Conservation (phyloP, 2,888 invertebrate species). For the Ethmia dodecea region DNA sequence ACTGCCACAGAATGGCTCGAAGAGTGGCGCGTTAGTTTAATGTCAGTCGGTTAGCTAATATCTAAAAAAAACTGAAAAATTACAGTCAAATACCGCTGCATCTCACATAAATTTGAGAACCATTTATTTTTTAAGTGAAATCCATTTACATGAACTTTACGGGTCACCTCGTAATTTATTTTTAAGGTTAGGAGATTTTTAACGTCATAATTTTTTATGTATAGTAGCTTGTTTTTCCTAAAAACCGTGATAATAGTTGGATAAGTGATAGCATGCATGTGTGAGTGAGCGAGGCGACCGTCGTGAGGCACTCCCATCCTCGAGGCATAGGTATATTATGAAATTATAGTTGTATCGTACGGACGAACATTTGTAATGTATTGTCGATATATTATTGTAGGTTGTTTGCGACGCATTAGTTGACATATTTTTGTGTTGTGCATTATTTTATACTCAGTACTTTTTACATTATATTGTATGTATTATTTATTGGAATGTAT, state of each 20-base stretch:
- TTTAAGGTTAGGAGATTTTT: constrained; percentile 73
- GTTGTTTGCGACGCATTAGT: constrained; percentile 42
- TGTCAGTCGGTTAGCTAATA: constrained; percentile 23
- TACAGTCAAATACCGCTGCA: constrained; percentile 36
- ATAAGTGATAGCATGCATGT: constrained; percentile 60
- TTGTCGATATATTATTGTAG: constrained; percentile 47
- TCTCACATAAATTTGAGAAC: constrained; percentile 42
- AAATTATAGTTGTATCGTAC: constrained; percentile 45
- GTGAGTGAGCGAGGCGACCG: constrained; percentile 58
- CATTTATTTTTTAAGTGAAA: constrained; percentile 61
- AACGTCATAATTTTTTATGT: constrained; percentile 59
- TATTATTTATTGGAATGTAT: constrained; percentile 4
- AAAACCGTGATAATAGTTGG: constrained; percentile 77
- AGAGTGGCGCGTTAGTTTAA: constrained; percentile 7
- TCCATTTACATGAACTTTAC: constrained; percentile 54
- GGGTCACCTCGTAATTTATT: constrained; percentile 67
- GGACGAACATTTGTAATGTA: constrained; percentile 56
- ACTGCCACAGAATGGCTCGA: not conserved
- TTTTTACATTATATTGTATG: constrained; percentile 15
- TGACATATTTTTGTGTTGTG: constrained; percentile 49
- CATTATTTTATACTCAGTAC: constrained; percentile 31
- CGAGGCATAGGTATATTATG: constrained; percentile 44
- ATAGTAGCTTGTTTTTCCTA: constrained; percentile 60
- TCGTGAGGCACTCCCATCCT: constrained; percentile 71
- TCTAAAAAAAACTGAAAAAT: constrained; percentile 29